Evolutionary conservation across 2,888 invertebrate species (phyloP).

Genomic region (Aphodius granarius): DNA sequence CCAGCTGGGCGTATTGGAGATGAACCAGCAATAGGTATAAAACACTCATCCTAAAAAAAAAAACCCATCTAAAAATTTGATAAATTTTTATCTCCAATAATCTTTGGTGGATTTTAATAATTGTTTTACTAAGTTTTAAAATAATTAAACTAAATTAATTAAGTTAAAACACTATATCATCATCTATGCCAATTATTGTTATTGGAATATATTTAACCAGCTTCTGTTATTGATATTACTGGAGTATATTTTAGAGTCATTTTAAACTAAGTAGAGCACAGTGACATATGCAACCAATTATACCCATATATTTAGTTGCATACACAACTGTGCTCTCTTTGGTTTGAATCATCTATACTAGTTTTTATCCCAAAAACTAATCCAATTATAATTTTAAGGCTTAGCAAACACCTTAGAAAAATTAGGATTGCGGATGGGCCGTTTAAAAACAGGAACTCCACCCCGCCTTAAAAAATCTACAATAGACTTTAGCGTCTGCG

Average conservation of each 20-base stretch:
- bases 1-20: slow-evolving; percentile 85
- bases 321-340: too few species aligned
- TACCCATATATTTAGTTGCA: too few species aligned
- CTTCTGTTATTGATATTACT: background rate
- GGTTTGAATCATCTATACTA: background rate
- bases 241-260: background rate
- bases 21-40: slow-evolving; percentile 67
- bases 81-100: too few species aligned
- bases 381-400: slow-evolving; percentile 49
- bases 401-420: slow-evolving; percentile 72
- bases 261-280: too few species aligned
- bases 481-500: slow-evolving; percentile 66
- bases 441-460: slow-evolving; percentile 87
- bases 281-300: too few species aligned
- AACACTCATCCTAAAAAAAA: too few species aligned
- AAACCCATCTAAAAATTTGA: too few species aligned
- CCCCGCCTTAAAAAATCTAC: slow-evolving; percentile 71
- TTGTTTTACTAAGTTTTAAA: too few species aligned
- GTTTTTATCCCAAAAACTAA: background rate
- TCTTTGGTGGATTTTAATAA: too few species aligned
- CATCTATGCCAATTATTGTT: too few species aligned
- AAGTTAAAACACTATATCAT: too few species aligned
- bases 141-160: too few species aligned
- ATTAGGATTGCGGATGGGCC: slow-evolving; percentile 72
- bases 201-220: background rate